Base-by-base conservation (phyloP, 2,797 vertebrate genomes). In the Huso huso region DNA sequence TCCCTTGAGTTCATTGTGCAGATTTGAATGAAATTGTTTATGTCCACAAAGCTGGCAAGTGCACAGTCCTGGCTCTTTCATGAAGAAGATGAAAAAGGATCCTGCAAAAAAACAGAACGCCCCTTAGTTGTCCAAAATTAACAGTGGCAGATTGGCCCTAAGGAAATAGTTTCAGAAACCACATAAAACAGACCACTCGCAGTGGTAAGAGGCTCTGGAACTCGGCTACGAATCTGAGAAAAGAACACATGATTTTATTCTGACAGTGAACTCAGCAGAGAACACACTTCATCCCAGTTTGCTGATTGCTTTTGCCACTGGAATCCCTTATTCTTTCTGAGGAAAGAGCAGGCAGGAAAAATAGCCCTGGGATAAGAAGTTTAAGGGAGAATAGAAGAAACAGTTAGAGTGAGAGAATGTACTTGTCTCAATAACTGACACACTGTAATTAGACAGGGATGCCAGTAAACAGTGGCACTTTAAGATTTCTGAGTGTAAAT, bases 281-380 rank as follows among this genome's bases (percentile, higher is more conserved):
- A 76, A 73, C 77, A 68, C 70, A 70, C 74, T 77, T 75, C 75
- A 84, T 81, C 79, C 68, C 68, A 66, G 78, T 72, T 67, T 72
- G 52, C 76, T 89, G 81, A 88, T 87, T 86, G 78, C 72, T 79
- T 82, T 72, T 86, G 85, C 82, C 82, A 87, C 70, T 77, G 77
- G 79, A 83, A 88, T 87, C 85, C 78, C 76, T 81, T 84, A 86
- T 88, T 87, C 83, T 87, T 75, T 86, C 65, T 78, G 83, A 83
- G 81, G 81, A 79, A 80, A 71, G 79, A 77, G 70, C 70, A 82
- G 48, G 61, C 18, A 74, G 77, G 66, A 72, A 82, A 86, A 87
- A 86, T 72, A 83, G 87, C 86, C 82, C 66, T 71, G 10, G 84
- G 86, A 80, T 72, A 78, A 77, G 68, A 75, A 82, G 78, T 78